Conservation (phyloP, 2,797 vertebrate genomes). For the Gallirallus australis region DNA sequence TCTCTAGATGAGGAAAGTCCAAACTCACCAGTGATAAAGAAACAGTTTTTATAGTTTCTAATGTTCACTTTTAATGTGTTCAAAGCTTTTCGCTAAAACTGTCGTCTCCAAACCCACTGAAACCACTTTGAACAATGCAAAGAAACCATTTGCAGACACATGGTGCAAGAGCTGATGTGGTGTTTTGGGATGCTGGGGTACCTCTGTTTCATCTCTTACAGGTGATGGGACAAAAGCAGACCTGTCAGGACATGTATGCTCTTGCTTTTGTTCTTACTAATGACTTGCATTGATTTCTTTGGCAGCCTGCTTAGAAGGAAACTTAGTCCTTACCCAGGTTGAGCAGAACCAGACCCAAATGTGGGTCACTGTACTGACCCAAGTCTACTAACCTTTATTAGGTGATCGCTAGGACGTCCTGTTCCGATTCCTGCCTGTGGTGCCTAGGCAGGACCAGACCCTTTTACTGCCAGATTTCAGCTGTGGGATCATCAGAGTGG, state of each 20-base stretch:
- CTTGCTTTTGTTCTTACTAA: neutral
- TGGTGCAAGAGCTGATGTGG: fast-evolving
- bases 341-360: neutral
- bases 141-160: neutral
- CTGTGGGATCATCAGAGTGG: neutral
- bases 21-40: neutral
- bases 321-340: neutral
- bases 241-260: neutral
- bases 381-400: neutral
- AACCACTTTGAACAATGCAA: neutral
- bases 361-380: fast-evolving
- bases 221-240: too few species aligned
- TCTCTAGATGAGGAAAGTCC: neutral
- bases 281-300: neutral
- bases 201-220: neutral
- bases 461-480: neutral
- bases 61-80: fast-evolving
- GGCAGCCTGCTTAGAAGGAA: neutral
- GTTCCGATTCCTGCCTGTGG: fast-evolving
- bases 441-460: neutral
- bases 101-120: neutral
- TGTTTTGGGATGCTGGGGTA: neutral
- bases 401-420: neutral
- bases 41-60: neutral
- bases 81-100: neutral